Evolutionary conservation across 2,888 invertebrate genomes (phyloP), one percentile per base, ranked within the genome.

Genomic region (Galeruca laticollis): DNA sequence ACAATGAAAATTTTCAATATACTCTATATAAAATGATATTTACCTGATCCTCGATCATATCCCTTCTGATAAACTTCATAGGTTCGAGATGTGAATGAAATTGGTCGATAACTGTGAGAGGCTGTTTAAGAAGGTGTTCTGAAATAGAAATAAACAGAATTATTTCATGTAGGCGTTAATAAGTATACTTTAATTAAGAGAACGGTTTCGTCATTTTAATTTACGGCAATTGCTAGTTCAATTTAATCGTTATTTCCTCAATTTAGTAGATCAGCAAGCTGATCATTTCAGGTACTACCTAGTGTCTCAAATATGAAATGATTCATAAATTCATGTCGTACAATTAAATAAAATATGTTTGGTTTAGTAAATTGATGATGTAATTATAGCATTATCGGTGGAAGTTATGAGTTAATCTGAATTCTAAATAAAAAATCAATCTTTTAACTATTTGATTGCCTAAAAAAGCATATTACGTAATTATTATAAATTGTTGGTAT

Each of bases 11-110:
- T 26, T 5, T 6, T 26, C 6, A 3, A 26, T 26, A 5, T 1
- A 26, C 6, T 26, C 26, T 26, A n/a, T 13, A 9, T 47, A 15
- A 15, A 47, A 47, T 9, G 8, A 18, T 47, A 47, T 47, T 60
- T 85, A 92, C 93, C 89, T 94, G 97, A 81, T 96, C 92, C 73
- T 91, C 90, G 80, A 97, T 92, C 20, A 91, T 91, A 78, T 94
- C 93, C 73, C 90, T 88, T 63, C 92, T 89, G 75, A 97, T 89
- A 79, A 94, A 92, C 84, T 94, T 94, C 93, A 98, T 94, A 68
- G 94, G 94, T 83, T 98, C 98, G 79, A 97, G 88, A 84, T 98
- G 98, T 0, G 98, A 98, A 85, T 98, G 98, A 85, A 98, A 97
- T 84, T 93, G 92, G 75, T 95, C 93, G 70, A 97, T 91, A 62